Percentiles rank a stretch among this genome's conserved stretches.
Conservation (phyloP, 2,888 invertebrate genomes). For the Drosophila percnosoma region DNA sequence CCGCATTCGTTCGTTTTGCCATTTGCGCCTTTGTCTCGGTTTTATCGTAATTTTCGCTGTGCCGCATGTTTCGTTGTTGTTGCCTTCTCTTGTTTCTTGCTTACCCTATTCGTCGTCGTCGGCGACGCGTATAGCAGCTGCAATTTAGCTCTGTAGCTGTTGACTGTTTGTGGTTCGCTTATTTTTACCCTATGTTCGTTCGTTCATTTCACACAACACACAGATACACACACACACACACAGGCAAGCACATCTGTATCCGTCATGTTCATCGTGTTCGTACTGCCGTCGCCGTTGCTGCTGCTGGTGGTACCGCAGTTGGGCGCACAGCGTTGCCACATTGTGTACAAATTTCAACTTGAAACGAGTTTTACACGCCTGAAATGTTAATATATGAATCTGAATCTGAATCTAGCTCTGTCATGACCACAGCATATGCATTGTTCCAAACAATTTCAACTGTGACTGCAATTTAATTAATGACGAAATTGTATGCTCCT, state of each 20-base stretch:
- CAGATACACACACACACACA: conserved; percentile 27
- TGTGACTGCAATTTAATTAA: conserved; percentile 39
- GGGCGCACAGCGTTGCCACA: conserved; percentile 53
- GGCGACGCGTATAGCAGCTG: conserved; percentile 73
- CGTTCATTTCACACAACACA: conserved; percentile 33
- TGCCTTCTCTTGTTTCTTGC: conserved; percentile 46
- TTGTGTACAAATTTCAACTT: conserved; percentile 46
- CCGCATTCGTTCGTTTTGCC: conserved; percentile 66
- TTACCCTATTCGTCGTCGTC: conserved; percentile 63
- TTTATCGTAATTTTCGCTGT: conserved; percentile 58
- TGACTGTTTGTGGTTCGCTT: conserved; percentile 71
- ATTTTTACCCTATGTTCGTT: conserved; percentile 70
- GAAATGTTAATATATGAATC: conserved; percentile 39
- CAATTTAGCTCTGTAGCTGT: conserved; percentile 69
- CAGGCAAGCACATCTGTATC: conserved; percentile 44
- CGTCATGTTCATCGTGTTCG: conserved; percentile 53
- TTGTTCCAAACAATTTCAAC: conserved; percentile 27
- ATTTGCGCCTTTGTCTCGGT: conserved; percentile 52
- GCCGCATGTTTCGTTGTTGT: conserved; percentile 58
- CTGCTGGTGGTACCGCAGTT: conserved; percentile 24
- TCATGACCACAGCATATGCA: conserved; percentile 34
- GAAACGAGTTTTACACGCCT: conserved; percentile 59
- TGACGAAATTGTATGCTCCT: conserved; percentile 7
- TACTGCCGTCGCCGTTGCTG: conserved; percentile 9
- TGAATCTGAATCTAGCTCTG: conserved; percentile 39